phyloP scores from a whole-genome alignment of 2,888 invertebrate genomes.

The Leptinotarsa juncta region DNA sequence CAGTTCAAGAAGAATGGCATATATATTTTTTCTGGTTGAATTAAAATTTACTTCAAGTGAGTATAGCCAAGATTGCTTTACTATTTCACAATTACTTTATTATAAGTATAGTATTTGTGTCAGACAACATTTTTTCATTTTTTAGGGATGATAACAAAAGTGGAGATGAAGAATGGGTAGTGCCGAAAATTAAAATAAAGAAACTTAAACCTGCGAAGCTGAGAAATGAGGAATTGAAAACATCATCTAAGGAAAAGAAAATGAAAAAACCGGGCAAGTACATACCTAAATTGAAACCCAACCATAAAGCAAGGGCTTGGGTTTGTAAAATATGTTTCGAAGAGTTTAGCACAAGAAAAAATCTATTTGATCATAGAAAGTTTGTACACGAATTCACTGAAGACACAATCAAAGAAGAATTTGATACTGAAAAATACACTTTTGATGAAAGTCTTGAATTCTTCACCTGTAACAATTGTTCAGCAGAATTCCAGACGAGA shows the following conservation, averaged over 20 bases:
- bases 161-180: slow-evolving; percentile 18
- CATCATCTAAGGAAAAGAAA: slow-evolving; percentile 28
- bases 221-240: slow-evolving; percentile 29
- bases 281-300: slow-evolving; percentile 43
- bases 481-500: slow-evolving; percentile 50
- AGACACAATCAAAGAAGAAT: slow-evolving; percentile 34
- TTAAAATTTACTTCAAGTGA: too few relatives aligned
- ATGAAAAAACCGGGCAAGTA: slow-evolving; percentile 35
- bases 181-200: background rate
- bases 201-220: slow-evolving; percentile 10
- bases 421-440: slow-evolving; percentile 38
- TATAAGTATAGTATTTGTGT: slow-evolving; percentile 13
- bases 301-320: slow-evolving; percentile 52
- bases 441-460: slow-evolving; percentile 49
- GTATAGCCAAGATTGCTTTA: background rate
- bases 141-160: slow-evolving; percentile 20
- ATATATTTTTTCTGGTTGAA: too few relatives aligned
- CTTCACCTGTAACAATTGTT: slow-evolving; percentile 56
- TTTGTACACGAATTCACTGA: slow-evolving; percentile 43
- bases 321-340: slow-evolving; percentile 52
- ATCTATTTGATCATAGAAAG: slow-evolving; percentile 52
- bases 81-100: background rate
- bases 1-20: too few relatives aligned
- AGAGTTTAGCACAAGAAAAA: slow-evolving; percentile 49
- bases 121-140: slow-evolving; percentile 16